Percentiles rank a stretch among this genome's conserved stretches.
phyloP scores from a whole-genome alignment of 2,113 vertebrate species.

The Vidua macroura region DNA sequence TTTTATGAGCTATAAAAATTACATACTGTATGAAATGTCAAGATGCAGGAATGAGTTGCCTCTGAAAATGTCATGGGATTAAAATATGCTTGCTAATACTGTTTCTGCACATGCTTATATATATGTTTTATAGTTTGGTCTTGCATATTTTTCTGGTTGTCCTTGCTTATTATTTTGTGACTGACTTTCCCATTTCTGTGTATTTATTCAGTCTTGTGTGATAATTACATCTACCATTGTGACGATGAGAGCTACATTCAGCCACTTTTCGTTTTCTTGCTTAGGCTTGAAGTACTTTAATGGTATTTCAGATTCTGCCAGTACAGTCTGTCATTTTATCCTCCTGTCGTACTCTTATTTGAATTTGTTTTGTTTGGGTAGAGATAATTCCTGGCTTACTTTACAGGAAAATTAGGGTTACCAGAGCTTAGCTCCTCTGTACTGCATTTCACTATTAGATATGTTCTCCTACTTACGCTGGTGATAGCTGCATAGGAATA shows the following conservation, averaged over 20 bases:
- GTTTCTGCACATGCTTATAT: background rate
- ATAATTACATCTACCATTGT: background rate
- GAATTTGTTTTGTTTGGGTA: background rate
- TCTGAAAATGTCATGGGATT: background rate
- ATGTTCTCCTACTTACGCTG: background rate
- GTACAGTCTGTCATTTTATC: background rate
- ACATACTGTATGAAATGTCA: background rate
- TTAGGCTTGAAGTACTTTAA: background rate
- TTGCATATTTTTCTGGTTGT: background rate
- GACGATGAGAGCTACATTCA: background rate
- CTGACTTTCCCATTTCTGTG: background rate
- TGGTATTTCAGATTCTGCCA: background rate
- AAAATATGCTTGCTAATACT: background rate
- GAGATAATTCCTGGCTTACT: background rate
- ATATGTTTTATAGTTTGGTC: background rate
- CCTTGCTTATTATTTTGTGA: background rate
- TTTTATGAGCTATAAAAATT: background rate
- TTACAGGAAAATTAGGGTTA: background rate
- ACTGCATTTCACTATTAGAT: background rate
- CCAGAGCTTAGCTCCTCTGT: background rate
- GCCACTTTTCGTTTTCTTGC: background rate
- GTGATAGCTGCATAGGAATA: background rate
- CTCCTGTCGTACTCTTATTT: background rate
- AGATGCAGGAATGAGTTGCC: background rate
- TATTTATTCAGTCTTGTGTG: background rate